Evolutionary conservation across 2,797 vertebrate species (phyloP).

Genomic region (Dipus sagitta): DNA sequence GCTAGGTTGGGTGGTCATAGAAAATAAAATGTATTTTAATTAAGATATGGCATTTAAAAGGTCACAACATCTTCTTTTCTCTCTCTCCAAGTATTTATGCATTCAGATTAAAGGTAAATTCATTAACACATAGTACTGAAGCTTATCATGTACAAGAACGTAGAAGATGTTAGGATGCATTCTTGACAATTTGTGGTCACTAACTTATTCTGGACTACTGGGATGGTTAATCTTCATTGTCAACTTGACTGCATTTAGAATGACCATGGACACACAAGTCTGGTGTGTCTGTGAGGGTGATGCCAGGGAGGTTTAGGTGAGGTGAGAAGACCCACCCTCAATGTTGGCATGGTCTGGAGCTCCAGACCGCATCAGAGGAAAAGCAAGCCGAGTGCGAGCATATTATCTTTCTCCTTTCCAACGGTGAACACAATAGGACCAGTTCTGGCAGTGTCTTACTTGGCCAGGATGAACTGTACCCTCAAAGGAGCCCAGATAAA

Average conservation of each 20-base stretch:
- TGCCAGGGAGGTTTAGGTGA: background rate
- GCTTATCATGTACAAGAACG: constrained; percentile 12
- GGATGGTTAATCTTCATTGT: background rate
- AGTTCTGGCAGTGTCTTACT: too few species aligned
- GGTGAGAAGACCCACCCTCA: background rate
- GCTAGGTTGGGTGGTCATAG: background rate
- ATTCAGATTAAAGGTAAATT: constrained; percentile 39
- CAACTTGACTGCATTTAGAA: background rate
- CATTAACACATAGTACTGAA: constrained; percentile 6
- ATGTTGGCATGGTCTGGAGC: background rate
- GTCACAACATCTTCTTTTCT: background rate
- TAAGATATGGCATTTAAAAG: constrained; percentile 32
- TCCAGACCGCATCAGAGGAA: background rate
- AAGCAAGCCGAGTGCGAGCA: background rate
- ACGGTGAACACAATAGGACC: background rate
- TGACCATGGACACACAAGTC: background rate
- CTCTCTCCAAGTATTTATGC: background rate
- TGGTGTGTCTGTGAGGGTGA: background rate
- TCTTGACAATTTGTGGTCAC: background rate
- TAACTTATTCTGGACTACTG: background rate
- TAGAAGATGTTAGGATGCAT: constrained; percentile 29
- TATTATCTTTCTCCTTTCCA: background rate
- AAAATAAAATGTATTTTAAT: constrained; percentile 17
- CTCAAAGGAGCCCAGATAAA: background rate
- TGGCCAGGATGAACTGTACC: background rate